Evolutionary conservation across 2,113 vertebrate species (phyloP).

Genomic region (Psilopsiagon aurifrons): DNA sequence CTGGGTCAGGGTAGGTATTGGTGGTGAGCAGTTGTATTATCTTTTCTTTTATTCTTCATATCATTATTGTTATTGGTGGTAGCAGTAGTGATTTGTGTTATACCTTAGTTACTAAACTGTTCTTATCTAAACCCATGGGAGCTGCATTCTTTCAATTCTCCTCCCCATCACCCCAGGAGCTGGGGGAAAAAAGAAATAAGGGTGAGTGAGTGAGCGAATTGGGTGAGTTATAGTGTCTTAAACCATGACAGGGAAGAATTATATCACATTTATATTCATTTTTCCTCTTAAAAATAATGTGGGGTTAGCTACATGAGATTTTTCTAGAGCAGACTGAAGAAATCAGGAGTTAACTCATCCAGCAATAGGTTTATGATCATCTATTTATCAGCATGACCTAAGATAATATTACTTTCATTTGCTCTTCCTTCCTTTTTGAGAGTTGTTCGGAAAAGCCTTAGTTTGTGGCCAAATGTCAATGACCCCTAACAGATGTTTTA

Average conservation of each 20-base stretch:
- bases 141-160: too few species aligned
- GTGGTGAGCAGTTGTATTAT: too few species aligned
- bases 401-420: neutral
- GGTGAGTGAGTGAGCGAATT: too few species aligned
- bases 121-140: too few species aligned
- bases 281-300: neutral
- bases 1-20: too few species aligned
- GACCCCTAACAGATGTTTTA: neutral
- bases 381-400: neutral
- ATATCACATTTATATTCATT: neutral
- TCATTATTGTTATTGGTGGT: too few species aligned
- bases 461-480: neutral
- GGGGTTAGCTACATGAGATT: neutral
- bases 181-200: too few species aligned
- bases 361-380: neutral
- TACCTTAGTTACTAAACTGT: too few species aligned
- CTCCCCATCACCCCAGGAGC: too few species aligned
- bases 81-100: too few species aligned
- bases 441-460: neutral
- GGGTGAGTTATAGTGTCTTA: too few species aligned
- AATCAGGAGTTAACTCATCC: accelerated
- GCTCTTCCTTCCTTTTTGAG: neutral
- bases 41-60: too few species aligned
- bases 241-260: neutral
- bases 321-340: neutral